Base-by-base conservation (phyloP, 2,113 vertebrate genomes). In the Malurus alboscapulatus region DNA sequence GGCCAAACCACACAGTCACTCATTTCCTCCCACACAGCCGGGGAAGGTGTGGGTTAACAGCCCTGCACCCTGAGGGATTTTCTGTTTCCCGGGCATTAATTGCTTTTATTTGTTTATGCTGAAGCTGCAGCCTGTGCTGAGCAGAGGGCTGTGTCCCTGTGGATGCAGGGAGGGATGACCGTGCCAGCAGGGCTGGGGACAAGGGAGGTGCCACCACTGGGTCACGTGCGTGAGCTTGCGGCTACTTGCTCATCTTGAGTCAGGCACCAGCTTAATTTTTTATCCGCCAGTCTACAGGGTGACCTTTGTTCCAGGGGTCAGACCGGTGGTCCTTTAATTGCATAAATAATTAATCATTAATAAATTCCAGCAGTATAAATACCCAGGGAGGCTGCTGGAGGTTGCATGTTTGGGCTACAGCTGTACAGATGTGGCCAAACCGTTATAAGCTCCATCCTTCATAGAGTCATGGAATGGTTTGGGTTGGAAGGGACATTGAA, bases 261-360 rank as follows among this genome's bases (percentile, higher is more conserved):
- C 80, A 62, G 48, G 74, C 71, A 72, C 30, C 66, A 47, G 88
- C 36, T 93, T 90, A 67, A 84, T 67, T 86, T 88, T 94, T 81
- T 68, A 92, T 72, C 45, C 75, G 65, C 40, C 36, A 12, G 14
- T 19, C 16, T 10, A 61, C 0, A 0, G 55, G 57, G 45, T 69
- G 40, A 22, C 32, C 21, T 29, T 27, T 2, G 12, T 30, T 84
- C 45, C 26, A 21, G 69, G 20, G 55, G 48, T 77, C 40, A 36
- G 53, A 38, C 14, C 27, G 24, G 27, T 10, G 32, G 75, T 55
- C 18, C 9, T 90, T 67, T 14, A 14, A 68, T 29, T 16, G 32
- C 22, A 22, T 19, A 7, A 45, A 26, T 57, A 48, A n/a, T 66
- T 42, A 45, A 58, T 61, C 73, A 54, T 78, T 20, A 53, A 54